phyloP scores from a whole-genome alignment of 2,113 vertebrate species.

The Peromyscus californicus region DNA sequence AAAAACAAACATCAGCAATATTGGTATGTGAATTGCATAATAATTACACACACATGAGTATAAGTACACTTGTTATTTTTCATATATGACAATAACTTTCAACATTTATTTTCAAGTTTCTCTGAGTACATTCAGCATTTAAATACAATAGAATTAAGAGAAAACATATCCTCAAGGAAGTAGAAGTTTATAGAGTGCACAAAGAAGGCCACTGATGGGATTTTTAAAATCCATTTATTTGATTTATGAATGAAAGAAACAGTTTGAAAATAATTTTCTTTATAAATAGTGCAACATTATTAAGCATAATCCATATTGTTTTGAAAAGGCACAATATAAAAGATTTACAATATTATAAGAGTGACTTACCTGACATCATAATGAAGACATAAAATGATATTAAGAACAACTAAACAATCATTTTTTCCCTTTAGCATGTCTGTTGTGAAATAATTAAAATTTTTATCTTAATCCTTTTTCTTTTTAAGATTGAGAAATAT shows the following conservation, averaged over 20 bases:
- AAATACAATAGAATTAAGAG: neutral
- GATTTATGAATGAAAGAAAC: neutral
- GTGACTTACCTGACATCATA: neutral
- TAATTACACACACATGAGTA: neutral
- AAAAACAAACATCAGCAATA: neutral
- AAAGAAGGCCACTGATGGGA: neutral
- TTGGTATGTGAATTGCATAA: neutral
- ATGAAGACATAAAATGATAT: neutral
- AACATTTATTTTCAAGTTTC: neutral
- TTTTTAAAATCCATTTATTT: neutral
- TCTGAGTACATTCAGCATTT: neutral
- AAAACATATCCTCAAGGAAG: neutral
- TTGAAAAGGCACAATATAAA: neutral
- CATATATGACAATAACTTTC: neutral
- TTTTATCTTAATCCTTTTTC: neutral
- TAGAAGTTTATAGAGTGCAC: slow-evolving; percentile 1
- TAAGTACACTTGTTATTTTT: neutral
- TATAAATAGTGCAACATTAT: neutral
- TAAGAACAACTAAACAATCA: neutral
- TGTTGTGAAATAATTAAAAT: neutral
- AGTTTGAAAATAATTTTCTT: neutral
- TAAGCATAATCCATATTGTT: neutral
- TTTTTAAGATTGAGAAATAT: slow-evolving; percentile 32
- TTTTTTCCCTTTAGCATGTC: neutral
- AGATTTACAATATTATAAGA: neutral